phyloP scores from a whole-genome alignment of 1,140 invertebrate species.

The Branchinecta lindahli region DNA sequence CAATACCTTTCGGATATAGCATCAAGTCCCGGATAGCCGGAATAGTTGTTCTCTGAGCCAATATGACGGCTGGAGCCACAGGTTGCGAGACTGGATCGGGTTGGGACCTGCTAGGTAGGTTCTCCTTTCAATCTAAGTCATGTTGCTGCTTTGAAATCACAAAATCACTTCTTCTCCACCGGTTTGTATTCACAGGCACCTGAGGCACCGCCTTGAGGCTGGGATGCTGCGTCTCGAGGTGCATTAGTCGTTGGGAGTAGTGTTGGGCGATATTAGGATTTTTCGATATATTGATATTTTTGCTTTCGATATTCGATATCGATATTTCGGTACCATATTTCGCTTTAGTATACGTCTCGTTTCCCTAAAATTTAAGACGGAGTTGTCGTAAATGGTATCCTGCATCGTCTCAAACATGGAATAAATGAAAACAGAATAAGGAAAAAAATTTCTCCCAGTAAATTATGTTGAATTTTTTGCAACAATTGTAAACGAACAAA shows the following conservation, averaged over 20 bases:
- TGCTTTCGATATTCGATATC: too few relatives aligned
- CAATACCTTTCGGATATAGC: not conserved
- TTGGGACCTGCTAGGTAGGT: not conserved
- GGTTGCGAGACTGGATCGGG: not conserved
- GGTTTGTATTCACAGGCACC: constrained; percentile 19
- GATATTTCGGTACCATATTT: too few relatives aligned
- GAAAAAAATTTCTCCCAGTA: too few relatives aligned
- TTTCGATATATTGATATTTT: too few relatives aligned
- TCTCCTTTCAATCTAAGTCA: constrained; percentile 11
- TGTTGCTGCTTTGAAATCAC: constrained; percentile 11
- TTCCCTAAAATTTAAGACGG: too few relatives aligned
- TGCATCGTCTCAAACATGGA: too few relatives aligned
- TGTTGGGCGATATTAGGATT: too few relatives aligned
- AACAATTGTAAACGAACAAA: too few relatives aligned
- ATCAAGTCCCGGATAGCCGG: not conserved
- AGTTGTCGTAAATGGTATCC: too few relatives aligned
- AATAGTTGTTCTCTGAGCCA: not conserved
- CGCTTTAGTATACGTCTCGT: too few relatives aligned
- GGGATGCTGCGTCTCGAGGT: constrained; percentile 12
- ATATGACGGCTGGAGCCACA: not conserved
- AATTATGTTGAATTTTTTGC: too few relatives aligned
- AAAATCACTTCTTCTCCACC: constrained; percentile 19
- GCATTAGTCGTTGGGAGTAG: not conserved
- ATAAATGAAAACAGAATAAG: too few relatives aligned
- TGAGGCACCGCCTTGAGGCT: constrained; percentile 22